These are phyloP conservation scores for Bradypodion ventrale DNA, from an alignment of 2,797 vertebrate genomes.

Conservation along the genomic window DNA sequence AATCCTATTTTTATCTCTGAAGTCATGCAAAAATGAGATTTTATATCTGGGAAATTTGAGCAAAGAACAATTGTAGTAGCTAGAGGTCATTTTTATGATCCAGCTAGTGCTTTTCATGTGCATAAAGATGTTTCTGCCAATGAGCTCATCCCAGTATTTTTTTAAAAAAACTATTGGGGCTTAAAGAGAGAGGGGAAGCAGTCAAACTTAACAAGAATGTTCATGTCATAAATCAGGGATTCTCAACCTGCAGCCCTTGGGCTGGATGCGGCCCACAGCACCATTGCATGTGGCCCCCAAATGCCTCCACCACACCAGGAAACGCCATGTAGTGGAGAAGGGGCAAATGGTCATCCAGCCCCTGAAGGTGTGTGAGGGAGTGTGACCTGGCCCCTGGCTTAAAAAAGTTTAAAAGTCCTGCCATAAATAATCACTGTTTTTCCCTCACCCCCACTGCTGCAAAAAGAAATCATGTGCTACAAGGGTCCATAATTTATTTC, in stretches of 20 bases:
- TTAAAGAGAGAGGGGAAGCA: background rate
- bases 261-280: no score
- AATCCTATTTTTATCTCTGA: background rate
- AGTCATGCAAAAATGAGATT: background rate
- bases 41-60: background rate
- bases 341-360: no score
- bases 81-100: background rate
- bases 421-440: no score
- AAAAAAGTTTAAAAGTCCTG: no score
- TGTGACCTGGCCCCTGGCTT: no score
- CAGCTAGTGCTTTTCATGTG: background rate
- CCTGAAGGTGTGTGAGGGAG: no score
- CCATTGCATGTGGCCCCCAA: no score
- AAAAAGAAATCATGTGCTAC: background rate
- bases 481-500: no score
- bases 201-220: background rate
- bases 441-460: background rate
- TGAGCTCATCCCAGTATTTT: background rate
- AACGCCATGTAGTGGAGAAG: no score
- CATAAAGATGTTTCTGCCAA: background rate
- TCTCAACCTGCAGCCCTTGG: no score
- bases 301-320: no score
- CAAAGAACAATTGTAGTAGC: background rate
- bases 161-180: background rate
- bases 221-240: background rate